These are phyloP conservation scores for Antedon mediterranea DNA, from an alignment of 53 echinoderm and acorn worm species.

Conservation along the genomic window DNA sequence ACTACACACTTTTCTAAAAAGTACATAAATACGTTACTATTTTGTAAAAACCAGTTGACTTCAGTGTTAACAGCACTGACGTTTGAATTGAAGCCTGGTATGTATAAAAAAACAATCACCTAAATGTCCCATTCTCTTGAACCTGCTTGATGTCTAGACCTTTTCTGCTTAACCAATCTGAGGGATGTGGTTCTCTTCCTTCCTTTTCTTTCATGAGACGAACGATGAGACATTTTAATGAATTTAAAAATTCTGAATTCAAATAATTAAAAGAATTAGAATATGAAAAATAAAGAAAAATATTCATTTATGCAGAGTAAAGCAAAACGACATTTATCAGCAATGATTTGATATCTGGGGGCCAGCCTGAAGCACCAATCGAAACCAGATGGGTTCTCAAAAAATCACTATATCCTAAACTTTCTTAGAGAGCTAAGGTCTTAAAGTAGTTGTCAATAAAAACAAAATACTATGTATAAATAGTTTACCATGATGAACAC, in stretches of 20 bases:
- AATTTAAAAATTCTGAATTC: not conserved
- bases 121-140: constrained; percentile 16
- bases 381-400: not conserved
- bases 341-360: no score
- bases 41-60: no score
- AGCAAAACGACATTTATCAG: not conserved
- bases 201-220: constrained; percentile 14
- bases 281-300: not conserved
- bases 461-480: not conserved
- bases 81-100: no score
- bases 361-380: no score
- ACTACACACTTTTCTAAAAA: no score
- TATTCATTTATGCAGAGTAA: not conserved
- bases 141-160: constrained; percentile 4
- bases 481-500: not conserved
- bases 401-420: no score
- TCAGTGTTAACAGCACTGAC: no score
- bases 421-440: no score
- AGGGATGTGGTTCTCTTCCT: not conserved
- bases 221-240: not conserved
- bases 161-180: constrained; percentile 7
- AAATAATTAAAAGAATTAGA: not conserved
- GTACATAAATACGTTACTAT: no score
- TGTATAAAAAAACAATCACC: no score
- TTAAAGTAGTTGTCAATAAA: not conserved